These are phyloP conservation scores for Drosophila auraria DNA, from an alignment of 1,140 invertebrate genomes.

Conservation along the genomic window DNA sequence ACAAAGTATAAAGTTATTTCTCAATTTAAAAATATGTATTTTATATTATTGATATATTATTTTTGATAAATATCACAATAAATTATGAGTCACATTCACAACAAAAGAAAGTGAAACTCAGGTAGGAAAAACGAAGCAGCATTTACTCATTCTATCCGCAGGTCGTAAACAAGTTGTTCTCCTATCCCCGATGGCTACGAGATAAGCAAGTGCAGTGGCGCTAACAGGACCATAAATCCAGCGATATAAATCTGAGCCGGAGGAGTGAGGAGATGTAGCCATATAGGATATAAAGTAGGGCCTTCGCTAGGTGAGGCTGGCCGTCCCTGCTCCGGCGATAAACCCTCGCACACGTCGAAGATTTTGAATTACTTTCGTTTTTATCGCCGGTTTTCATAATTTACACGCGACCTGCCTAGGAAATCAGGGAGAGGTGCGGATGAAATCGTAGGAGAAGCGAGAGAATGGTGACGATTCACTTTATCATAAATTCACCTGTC, in stretches of 20 bases:
- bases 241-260: slow-evolving; percentile 71
- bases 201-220: slow-evolving; percentile 75
- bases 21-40: neutral
- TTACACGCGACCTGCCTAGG: slow-evolving; percentile 62
- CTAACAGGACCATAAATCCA: slow-evolving; percentile 82
- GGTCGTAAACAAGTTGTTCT: slow-evolving; percentile 69
- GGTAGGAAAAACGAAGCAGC: slow-evolving; percentile 41
- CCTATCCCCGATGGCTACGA: slow-evolving; percentile 40
- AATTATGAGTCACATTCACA: slow-evolving; percentile 3
- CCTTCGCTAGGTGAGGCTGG: slow-evolving; percentile 1
- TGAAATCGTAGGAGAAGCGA: neutral
- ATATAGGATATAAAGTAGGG: slow-evolving; percentile 2
- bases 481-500: slow-evolving; percentile 83
- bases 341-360: slow-evolving; percentile 59
- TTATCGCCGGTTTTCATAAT: slow-evolving; percentile 69
- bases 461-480: slow-evolving; percentile 67
- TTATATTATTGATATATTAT: no score
- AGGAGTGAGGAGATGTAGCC: slow-evolving; percentile 18
- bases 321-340: slow-evolving; percentile 21
- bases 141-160: slow-evolving; percentile 70
- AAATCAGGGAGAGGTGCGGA: slow-evolving; percentile 22
- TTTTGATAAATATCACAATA: neutral
- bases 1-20: neutral
- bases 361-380: slow-evolving; percentile 82
- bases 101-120: slow-evolving; percentile 51